Evolutionary conservation across 2,888 invertebrate genomes (phyloP), one percentile per base, ranked within the genome.

Genomic region (Hypsopygia costalis): DNA sequence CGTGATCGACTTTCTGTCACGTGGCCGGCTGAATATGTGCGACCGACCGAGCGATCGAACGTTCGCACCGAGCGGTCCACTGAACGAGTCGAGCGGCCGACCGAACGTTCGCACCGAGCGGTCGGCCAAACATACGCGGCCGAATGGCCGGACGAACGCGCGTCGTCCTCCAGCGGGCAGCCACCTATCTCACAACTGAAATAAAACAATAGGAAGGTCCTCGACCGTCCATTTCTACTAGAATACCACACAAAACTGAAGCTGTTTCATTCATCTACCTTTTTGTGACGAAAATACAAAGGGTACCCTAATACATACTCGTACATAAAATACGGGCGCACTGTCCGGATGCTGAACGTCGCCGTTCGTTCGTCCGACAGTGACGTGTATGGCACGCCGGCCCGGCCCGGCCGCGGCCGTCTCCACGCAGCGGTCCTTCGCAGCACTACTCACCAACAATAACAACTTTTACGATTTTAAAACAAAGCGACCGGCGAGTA

Each of bases 281-380:
- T 11, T 11, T 28, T 67, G 69, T n/a, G 69, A 69, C 69, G 69
- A 63, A 53, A 65, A 55, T 64, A 68, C 62, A 63, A 61, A 51
- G 56, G 62, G 54, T 62, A 60, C 57, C 60, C 48, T 59, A 58
- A 53, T 16, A 16, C 16, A 16, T 4, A 16, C 16, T 16, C 52
- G 47, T 54, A 53, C 46, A 52, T 42, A 31, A 16, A n/a, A 42
- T 34, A 36, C 41, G 38, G 34, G 28, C 35, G 39, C 37, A 44
- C 41, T 36, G 42, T 36, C 39, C 33, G 40, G 46, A 46, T 35
- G 40, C 40, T 39, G 40, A 42, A 44, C 27, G 11, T 12, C 27
- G 35, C 34, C 40, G 40, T 42, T 42, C 40, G 40, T 42, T 42
- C 41, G 46, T 43, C 43, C 30, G 25, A 4, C 31, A 11, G 2